Base-by-base conservation (phyloP, 1,140 invertebrate species). In the Macrocentrus cingulum region DNA sequence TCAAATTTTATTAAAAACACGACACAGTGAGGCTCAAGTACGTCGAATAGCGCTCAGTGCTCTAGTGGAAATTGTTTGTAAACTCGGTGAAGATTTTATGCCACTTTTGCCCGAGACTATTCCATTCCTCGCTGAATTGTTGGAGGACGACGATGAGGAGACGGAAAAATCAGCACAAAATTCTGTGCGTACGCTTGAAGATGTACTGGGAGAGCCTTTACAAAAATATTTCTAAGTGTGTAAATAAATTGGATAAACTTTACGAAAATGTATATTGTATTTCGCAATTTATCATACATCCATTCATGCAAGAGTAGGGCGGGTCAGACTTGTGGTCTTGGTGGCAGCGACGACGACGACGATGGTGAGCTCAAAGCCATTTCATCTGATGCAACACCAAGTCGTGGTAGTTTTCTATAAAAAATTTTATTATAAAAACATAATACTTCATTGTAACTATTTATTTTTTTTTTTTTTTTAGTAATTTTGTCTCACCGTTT, bases 1-100 rank as follows among this genome's bases (percentile, higher is more conserved):
- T 75, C 91, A 95, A 76, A 86, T 95, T 49, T 77, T 96, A 13
- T 79, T 96, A 39, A 97, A 96, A 78, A 92, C 92, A 0, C 84
- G 91, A 61, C 87, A 91, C 66, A 82, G 84, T 63, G 85, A 86
- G 49, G 80, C 88, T n/a, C 60, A 70, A 6, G 75, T 80, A 1
- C 65, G 78, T 36, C 70, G 67, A 8, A 67, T 72, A 1, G 74
- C 75, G 0, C 41, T 79, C 2, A 70, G 67, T 48, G 65, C 72
- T 36, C 36, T 80, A 51, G 76, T 88, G 13, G 84, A 88, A 56
- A 85, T 92, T 41, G 90, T 87, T 0, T 83, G 82, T 19, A 91
- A 91, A 66, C 74, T 94, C 0, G 90, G 89, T 2, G 89, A 91
- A 75, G 90, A 90, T 66, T 93, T 91, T 76, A 80, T 91, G 61